Conservation (phyloP, 2,113 vertebrate species). For the Pithys albifrons region DNA sequence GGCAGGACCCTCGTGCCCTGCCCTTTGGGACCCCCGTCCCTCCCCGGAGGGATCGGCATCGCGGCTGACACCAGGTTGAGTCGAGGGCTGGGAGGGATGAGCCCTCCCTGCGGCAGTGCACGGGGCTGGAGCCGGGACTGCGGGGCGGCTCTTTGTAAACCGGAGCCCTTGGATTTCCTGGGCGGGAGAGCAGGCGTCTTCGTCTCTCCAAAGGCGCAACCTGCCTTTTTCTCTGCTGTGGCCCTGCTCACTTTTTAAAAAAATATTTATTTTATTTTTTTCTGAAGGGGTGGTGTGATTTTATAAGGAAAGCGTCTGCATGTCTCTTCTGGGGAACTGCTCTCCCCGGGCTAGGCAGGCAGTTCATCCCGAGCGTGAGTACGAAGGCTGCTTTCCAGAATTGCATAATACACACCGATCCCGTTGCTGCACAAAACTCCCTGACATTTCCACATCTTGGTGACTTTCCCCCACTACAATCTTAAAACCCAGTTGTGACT, state of each 20-base stretch:
- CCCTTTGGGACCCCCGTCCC: neutral
- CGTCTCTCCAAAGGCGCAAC: neutral
- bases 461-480: conserved; percentile 29
- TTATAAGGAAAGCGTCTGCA: neutral
- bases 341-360: conserved; percentile 11
- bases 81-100: neutral
- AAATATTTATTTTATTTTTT: neutral
- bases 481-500: neutral
- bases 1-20: neutral
- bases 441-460: conserved; percentile 48
- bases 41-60: neutral
- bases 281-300: neutral
- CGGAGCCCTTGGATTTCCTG: conserved; percentile 23
- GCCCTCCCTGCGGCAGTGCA: neutral
- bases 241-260: neutral
- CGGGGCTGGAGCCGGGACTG: neutral
- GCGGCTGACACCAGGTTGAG: neutral
- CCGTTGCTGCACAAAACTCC: conserved; percentile 19
- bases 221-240: neutral
- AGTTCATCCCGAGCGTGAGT: conserved; percentile 13
- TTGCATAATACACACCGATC: conserved; percentile 66
- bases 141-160: conserved; percentile 37
- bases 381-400: conserved; percentile 37
- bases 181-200: conserved; percentile 9
- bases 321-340: neutral